phyloP scores from a whole-genome alignment of 1,140 invertebrate species.

The Nephotettix cincticeps region DNA sequence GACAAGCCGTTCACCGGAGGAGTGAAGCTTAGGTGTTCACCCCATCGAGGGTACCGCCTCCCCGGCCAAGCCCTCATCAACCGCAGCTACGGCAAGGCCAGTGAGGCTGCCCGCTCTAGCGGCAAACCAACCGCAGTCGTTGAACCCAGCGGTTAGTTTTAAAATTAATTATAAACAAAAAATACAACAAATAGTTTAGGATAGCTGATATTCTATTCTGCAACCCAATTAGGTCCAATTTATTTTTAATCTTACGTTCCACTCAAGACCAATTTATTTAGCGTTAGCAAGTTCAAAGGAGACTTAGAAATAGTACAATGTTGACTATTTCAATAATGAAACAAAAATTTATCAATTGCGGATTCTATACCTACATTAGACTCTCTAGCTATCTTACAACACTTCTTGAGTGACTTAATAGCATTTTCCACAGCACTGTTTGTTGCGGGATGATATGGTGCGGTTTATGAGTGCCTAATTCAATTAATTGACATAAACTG shows the following conservation, averaged over 20 bases:
- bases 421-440: background rate
- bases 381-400: background rate
- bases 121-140: conserved; percentile 29
- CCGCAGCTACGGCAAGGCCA: conserved; percentile 53
- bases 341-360: background rate
- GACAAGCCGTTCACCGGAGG: conserved; percentile 72
- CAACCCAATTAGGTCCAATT: conserved; percentile 9
- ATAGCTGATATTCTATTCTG: conserved; percentile 23
- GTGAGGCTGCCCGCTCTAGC: conserved; percentile 47
- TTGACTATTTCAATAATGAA: background rate
- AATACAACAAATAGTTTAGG: conserved; percentile 22
- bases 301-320: background rate
- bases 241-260: background rate
- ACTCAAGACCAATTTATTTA: too few relatives aligned
- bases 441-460: background rate
- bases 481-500: background rate
- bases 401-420: background rate
- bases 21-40: conserved; percentile 55
- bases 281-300: too few relatives aligned
- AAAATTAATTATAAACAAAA: conserved; percentile 18
- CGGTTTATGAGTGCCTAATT: background rate
- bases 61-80: conserved; percentile 59
- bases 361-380: background rate
- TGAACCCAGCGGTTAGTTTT: conserved; percentile 10
- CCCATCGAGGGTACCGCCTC: conserved; percentile 55